Evolutionary conservation across 2,113 vertebrate genomes (phyloP).

Genomic region (Tringa solitaria): DNA sequence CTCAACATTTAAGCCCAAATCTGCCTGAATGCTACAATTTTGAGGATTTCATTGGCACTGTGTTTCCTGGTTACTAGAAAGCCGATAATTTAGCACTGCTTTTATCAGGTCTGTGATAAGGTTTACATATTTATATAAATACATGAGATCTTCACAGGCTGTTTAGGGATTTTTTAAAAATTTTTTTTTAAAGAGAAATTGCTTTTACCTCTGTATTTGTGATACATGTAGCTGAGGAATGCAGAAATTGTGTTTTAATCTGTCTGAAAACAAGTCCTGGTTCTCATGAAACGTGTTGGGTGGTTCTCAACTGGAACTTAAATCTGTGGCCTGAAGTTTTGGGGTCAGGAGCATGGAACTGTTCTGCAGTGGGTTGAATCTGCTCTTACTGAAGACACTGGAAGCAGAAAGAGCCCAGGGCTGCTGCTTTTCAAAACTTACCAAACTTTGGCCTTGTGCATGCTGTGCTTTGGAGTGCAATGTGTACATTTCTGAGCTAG

Average conservation of each 20-base stretch:
- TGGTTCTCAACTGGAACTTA: not conserved
- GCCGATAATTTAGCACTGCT: not conserved
- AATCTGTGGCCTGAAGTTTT: not conserved
- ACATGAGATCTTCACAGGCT: not conserved
- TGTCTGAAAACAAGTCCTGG: not conserved
- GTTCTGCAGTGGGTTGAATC: not conserved
- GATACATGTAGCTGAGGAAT: not conserved
- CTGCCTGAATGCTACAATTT: not conserved
- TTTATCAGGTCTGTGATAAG: not conserved
- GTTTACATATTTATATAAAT: not conserved
- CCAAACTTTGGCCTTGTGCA: not conserved
- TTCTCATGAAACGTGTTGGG: not conserved
- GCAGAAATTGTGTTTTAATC: not conserved
- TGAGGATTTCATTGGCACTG: not conserved
- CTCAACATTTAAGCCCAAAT: not conserved
- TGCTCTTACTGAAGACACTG: not conserved
- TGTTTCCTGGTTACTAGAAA: not conserved
- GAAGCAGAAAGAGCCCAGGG: not conserved
- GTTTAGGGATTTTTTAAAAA: not conserved
- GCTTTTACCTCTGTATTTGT: not conserved
- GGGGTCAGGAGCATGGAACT: not conserved
- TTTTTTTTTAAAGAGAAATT: not conserved
- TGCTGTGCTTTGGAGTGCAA: not conserved
- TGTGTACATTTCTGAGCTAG: not conserved
- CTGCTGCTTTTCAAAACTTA: not conserved